Evolutionary conservation across 2,888 invertebrate species (phyloP), one percentile per base, ranked within the genome.

Genomic region (Pollenia angustigena): DNA sequence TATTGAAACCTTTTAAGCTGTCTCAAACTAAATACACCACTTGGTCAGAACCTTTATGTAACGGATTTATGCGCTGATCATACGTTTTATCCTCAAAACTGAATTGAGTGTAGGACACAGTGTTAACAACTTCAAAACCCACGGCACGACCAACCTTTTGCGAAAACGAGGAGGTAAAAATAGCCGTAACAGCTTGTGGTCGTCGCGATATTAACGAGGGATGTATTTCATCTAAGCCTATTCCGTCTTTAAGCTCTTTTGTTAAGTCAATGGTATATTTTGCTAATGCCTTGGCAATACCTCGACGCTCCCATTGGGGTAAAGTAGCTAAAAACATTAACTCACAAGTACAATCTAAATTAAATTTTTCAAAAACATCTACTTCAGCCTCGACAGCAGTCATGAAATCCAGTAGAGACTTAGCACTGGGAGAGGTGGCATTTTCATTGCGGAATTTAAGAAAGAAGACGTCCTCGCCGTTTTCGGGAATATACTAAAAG

Each of bases 241-340:
- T 93, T 0, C 94, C 95, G 14, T 92, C 88, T 85, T 91, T 92
- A 0, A 95, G 88, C 80, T 93, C 93, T 79, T 91, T 93, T 0
- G 94, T 94, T 1, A 96, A 88, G 62, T 95, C 94, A 66, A 96
- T 92, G 0, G 95, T 95, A 2, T 93, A 92, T 88, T 94, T 93
- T 68, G 94, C 93, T 12, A 96, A 90, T 14, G 94, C 90, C 11
- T 91, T 94, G 0, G 93, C 96, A 14, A 96, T 93, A 14, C 95
- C 94, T 14, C 93, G 93, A 0, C 92, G 89, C 79, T 94, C 93
- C 87, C 95, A 95, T 40, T 94, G 93, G 0, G 94, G 93, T 4
- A 94, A 89, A 0, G 95, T 95, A 0, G 94, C 95, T 40, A 96
- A 89, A 88, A 96, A 96, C 96, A 96, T 96, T 16, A 96, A 91